These are phyloP conservation scores for Cyclopterus lumpus DNA, from an alignment of 2,797 vertebrate genomes.

Conservation along the genomic window DNA sequence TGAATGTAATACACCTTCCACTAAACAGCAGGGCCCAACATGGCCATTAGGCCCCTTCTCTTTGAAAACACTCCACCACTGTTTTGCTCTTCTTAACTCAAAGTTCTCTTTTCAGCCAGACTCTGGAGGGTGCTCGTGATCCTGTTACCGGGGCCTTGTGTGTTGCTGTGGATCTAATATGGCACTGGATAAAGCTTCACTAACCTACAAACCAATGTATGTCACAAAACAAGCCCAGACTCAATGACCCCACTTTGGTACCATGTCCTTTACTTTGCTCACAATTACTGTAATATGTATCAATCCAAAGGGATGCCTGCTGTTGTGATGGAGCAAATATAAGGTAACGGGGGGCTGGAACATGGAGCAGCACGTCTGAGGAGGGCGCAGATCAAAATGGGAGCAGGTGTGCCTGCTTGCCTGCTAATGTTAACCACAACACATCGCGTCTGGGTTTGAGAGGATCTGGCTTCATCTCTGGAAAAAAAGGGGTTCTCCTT, in stretches of 20 bases:
- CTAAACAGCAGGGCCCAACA: not conserved
- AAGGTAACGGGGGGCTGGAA: conserved; percentile 7
- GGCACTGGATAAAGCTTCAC: not conserved
- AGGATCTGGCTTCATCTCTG: conserved; percentile 8
- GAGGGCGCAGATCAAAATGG: conserved; percentile 8
- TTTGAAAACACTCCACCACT: conserved; percentile 5
- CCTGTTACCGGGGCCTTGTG: not conserved
- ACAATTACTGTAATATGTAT: not conserved
- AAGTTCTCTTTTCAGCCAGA: conserved; percentile 5
- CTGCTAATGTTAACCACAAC: conserved; percentile 41
- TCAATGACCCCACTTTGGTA: not conserved
- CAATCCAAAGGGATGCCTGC: not conserved
- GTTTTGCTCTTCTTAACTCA: not conserved
- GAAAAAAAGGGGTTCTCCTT: not conserved
- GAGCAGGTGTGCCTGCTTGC: not conserved
- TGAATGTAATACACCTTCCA: conserved; percentile 5
- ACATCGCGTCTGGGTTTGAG: conserved; percentile 6
- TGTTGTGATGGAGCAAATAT: conserved; percentile 7
- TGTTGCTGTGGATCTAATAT: conserved; percentile 16
- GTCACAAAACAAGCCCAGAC: conserved; percentile 2
- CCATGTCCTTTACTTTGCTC: not conserved
- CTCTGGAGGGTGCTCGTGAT: conserved; percentile 17
- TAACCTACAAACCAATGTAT: not conserved
- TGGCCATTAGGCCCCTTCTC: not conserved
- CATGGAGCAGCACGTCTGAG: not conserved